These are phyloP conservation scores for Invenusta paracnida DNA, from an alignment of 2,888 invertebrate genomes.

Conservation along the genomic window DNA sequence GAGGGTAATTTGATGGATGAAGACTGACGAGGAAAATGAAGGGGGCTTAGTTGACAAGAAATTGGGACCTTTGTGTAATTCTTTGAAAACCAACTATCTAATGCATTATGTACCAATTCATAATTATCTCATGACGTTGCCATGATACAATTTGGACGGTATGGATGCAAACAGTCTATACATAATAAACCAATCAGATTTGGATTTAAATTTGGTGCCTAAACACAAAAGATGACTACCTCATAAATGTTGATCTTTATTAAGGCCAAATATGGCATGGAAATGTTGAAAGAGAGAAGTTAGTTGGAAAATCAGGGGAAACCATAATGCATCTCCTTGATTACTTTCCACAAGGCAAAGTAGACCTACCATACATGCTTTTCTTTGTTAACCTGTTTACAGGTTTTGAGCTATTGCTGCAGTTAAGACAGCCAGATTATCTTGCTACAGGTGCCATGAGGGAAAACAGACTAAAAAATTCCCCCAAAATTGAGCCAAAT, in stretches of 20 bases:
- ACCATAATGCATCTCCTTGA: slow-evolving; percentile 44
- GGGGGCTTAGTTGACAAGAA: no score
- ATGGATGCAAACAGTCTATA: slow-evolving; percentile 53
- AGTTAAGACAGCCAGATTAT: neutral
- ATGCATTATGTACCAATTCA: neutral
- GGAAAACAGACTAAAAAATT: neutral
- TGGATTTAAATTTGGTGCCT: slow-evolving; percentile 52
- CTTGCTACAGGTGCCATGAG: slow-evolving; percentile 30
- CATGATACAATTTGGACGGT: slow-evolving; percentile 49
- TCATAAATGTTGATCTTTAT: slow-evolving; percentile 54
- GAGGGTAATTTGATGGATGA: neutral
- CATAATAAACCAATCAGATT: slow-evolving; percentile 53
- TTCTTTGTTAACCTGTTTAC: slow-evolving; percentile 52
- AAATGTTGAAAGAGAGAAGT: slow-evolving; percentile 37
- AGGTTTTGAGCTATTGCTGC: slow-evolving; percentile 46
- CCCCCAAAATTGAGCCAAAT: slow-evolving; percentile 8
- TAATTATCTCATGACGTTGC: neutral
- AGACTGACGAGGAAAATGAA: no score
- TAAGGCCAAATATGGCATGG: slow-evolving; percentile 48
- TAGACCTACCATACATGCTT: slow-evolving; percentile 47
- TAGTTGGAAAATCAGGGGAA: slow-evolving; percentile 47
- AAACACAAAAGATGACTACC: slow-evolving; percentile 50
- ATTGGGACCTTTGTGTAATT: neutral
- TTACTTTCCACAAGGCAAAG: slow-evolving; percentile 46
- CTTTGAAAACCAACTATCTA: neutral